Percentiles rank a stretch among this genome's conserved stretches.
Conservation (phyloP, 1,140 invertebrate species). For the Panagrolaimus sp. region DNA sequence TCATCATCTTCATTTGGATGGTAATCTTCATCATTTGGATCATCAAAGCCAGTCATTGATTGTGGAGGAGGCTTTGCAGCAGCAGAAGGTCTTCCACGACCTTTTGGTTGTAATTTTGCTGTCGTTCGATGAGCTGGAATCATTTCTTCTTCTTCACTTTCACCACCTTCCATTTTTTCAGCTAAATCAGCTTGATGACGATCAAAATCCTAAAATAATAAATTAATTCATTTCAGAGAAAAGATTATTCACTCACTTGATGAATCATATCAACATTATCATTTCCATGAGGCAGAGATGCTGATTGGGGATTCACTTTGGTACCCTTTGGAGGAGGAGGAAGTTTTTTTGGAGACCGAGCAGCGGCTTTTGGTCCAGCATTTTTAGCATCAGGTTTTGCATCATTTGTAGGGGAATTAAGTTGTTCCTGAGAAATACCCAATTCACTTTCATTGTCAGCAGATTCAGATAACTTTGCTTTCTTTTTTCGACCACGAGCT, state of each 20-base stretch:
- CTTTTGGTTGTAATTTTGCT: not conserved
- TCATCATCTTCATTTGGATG: not conserved
- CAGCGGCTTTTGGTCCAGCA: not conserved
- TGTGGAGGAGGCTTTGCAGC: not conserved
- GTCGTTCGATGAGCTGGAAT: not conserved
- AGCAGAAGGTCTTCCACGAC: not conserved
- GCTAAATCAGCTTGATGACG: not conserved
- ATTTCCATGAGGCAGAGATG: too few relatives aligned
- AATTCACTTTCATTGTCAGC: not conserved
- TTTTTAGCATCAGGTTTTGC: not conserved
- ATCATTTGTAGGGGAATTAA: not conserved
- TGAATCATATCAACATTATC: too few relatives aligned
- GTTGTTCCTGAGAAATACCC: not conserved
- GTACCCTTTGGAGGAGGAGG: not conserved
- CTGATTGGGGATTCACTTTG: not conserved
- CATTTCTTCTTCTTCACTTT: not conserved
- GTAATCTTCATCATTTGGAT: not conserved
- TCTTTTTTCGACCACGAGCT: not conserved
- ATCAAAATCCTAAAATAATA: not conserved
- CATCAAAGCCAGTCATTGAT: not conserved
- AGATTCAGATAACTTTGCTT: not conserved
- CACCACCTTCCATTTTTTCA: not conserved
- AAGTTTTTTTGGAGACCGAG: not conserved
- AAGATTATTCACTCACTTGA: not conserved
- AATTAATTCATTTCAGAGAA: not conserved